A percentile compares a stretch with the other conserved stretches of the same genome.
Conservation (phyloP, 2,888 invertebrate species). For the Agonopterix heracliana region DNA sequence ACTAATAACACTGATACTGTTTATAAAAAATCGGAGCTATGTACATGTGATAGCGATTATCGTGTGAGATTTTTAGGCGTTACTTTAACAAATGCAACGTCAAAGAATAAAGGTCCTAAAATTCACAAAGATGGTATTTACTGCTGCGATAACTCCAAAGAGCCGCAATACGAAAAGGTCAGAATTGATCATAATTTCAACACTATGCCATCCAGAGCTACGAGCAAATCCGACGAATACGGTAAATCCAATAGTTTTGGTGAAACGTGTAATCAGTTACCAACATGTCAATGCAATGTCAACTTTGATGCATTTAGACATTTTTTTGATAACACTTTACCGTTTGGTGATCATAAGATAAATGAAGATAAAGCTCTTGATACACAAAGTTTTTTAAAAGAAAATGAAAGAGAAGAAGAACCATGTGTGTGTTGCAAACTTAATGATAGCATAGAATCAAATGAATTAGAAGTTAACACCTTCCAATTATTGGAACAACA, state of each 20-base stretch:
- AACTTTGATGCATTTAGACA: conserved; percentile 26
- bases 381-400: conserved; percentile 21
- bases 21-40: not conserved
- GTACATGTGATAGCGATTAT: conserved; percentile 30
- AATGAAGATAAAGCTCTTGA: conserved; percentile 26
- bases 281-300: conserved; percentile 20
- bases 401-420: conserved; percentile 14
- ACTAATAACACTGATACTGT: too few relatives aligned
- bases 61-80: conserved; percentile 58
- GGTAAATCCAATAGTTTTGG: too few relatives aligned
- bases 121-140: too few relatives aligned
- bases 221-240: too few relatives aligned
- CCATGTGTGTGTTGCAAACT: conserved; percentile 45
- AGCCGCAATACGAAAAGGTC: too few relatives aligned
- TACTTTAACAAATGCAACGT: conserved; percentile 37
- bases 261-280: not conserved
- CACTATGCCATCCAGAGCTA: too few relatives aligned
- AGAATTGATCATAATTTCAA: too few relatives aligned
- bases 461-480: conserved; percentile 55
- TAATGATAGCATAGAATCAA: conserved; percentile 27
- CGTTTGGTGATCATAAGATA: conserved; percentile 9
- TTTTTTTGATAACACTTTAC: conserved; percentile 15
- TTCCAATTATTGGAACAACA: conserved; percentile 56
- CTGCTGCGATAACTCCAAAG: too few relatives aligned
- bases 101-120: too few relatives aligned